Conservation (phyloP, 2,797 vertebrate species). For the Heterohyrax brucei region DNA sequence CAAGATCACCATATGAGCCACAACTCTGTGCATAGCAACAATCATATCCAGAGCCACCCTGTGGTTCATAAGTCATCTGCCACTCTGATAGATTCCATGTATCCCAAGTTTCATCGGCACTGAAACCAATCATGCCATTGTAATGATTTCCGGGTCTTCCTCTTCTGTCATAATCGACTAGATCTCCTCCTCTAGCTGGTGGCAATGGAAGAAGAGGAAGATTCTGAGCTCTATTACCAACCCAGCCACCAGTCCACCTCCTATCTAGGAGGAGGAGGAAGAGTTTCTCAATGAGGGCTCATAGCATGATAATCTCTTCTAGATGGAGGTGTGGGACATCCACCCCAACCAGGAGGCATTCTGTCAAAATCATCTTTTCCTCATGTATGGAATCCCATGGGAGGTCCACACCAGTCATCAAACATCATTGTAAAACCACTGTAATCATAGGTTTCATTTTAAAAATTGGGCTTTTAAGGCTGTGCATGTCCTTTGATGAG, state of each 20-base stretch:
- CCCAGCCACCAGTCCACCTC: constrained; percentile 92
- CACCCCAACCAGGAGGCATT: constrained; percentile 95
- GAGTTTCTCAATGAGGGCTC: constrained; percentile 97
- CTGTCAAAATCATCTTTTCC: constrained; percentile 97
- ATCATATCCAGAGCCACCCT: constrained; percentile 97
- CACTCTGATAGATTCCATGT: constrained; percentile 87
- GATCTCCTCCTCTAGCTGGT: constrained; percentile 95
- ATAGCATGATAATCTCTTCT: constrained; percentile 98
- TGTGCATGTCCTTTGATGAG: constrained; percentile 98
- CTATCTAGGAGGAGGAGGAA: constrained; percentile 93
- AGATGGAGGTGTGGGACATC: constrained; percentile 95
- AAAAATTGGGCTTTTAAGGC: constrained; percentile 98
- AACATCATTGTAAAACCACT: constrained; percentile 98
- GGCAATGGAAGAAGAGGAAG: constrained; percentile 96
- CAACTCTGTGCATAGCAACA: constrained; percentile 95
- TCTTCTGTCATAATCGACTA: constrained; percentile 95
- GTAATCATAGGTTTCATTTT: constrained; percentile 98
- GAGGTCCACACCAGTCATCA: constrained; percentile 96
- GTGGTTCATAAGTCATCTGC: constrained; percentile 88
- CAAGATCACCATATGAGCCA: constrained; percentile 96
- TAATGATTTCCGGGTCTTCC: constrained; percentile 98
- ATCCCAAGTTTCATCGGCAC: constrained; percentile 87
- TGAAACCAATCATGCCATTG: constrained; percentile 94
- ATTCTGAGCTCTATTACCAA: constrained; percentile 94
- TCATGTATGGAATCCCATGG: constrained; percentile 96